Percentiles rank a stretch among this genome's conserved stretches.
These are phyloP conservation scores for Eilema caniola DNA, from an alignment of 2,888 invertebrate genomes.

Conservation along the genomic window DNA sequence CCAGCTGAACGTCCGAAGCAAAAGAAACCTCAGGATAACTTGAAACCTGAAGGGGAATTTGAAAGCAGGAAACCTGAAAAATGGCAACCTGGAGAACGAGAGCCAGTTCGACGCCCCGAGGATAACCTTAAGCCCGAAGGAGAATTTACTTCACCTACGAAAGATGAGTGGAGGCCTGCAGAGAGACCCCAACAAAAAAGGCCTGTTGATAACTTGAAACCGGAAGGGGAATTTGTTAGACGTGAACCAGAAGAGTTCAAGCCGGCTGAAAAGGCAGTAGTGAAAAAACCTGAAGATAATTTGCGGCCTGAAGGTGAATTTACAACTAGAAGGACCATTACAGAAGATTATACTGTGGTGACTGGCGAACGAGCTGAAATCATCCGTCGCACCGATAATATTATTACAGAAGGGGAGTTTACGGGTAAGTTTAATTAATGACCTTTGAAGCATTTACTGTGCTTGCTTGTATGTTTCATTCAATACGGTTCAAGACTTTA, in stretches of 20 bases:
- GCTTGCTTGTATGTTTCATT: background rate
- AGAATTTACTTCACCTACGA: constrained; percentile 67
- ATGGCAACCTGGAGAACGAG: constrained; percentile 66
- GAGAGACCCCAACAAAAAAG: constrained; percentile 78
- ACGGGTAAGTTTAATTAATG: constrained; percentile 81
- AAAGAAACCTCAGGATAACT: constrained; percentile 85
- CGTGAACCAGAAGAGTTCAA: constrained; percentile 72
- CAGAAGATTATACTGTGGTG: constrained; percentile 87
- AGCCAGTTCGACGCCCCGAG: constrained; percentile 65
- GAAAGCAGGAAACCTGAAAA: constrained; percentile 71
- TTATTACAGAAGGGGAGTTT: constrained; percentile 89
- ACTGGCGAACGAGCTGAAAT: constrained; percentile 89
- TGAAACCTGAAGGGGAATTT: constrained; percentile 73
- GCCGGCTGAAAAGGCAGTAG: constrained; percentile 74
- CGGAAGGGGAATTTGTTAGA: constrained; percentile 63
- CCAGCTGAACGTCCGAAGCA: constrained; percentile 77
- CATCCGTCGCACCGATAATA: constrained; percentile 88
- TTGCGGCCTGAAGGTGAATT: constrained; percentile 87
- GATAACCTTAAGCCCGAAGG: constrained; percentile 55
- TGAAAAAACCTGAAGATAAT: constrained; percentile 79
- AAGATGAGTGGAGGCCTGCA: constrained; percentile 76
- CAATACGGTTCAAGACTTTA: no score
- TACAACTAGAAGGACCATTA: constrained; percentile 81
- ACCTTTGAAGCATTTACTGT: background rate
- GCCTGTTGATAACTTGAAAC: constrained; percentile 80